A percentile compares a stretch with the other conserved stretches of the same genome.
Evolutionary conservation across 2,888 invertebrate genomes (phyloP).

Genomic region (Stictocephala bisonia): DNA sequence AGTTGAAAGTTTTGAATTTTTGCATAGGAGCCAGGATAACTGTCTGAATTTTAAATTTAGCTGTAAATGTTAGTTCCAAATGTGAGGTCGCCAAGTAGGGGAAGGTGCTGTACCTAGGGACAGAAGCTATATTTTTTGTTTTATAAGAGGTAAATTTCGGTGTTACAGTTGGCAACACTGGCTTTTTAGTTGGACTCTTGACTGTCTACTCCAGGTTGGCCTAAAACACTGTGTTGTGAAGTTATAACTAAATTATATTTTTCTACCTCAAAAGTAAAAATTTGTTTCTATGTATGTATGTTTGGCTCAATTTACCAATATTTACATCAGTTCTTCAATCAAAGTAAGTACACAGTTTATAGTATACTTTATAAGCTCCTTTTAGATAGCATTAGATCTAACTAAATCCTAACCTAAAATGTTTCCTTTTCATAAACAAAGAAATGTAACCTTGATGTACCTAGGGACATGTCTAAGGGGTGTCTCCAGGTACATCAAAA

Average conservation of each 20-base stretch:
- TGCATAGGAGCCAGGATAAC: too few relatives aligned
- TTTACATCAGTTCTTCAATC: too few relatives aligned
- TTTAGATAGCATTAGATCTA: not conserved
- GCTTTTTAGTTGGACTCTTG: not conserved
- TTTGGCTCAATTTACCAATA: not conserved
- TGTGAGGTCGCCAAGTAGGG: conserved; percentile 16
- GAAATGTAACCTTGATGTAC: conserved; percentile 9
- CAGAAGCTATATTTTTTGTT: conserved; percentile 8
- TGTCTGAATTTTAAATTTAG: too few relatives aligned
- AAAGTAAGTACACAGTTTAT: conserved; percentile 9
- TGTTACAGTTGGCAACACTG: conserved; percentile 24
- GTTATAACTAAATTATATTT: not conserved
- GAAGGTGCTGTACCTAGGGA: conserved; percentile 18
- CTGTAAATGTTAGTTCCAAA: too few relatives aligned
- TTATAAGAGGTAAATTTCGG: too few relatives aligned
- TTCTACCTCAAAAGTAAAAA: conserved; percentile 12
- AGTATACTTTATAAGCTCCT: conserved; percentile 7
- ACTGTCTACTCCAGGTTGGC: not conserved
- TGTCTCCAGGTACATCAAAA: conserved; percentile 32
- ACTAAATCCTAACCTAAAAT: conserved; percentile 32
- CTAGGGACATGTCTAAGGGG: not conserved
- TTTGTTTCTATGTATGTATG: not conserved
- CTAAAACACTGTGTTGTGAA: not conserved
- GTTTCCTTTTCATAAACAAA: conserved; percentile 20
- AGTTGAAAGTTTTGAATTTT: too few relatives aligned